Conservation (phyloP, 2,797 vertebrate genomes). For the Chlorospingus semifuscus region DNA sequence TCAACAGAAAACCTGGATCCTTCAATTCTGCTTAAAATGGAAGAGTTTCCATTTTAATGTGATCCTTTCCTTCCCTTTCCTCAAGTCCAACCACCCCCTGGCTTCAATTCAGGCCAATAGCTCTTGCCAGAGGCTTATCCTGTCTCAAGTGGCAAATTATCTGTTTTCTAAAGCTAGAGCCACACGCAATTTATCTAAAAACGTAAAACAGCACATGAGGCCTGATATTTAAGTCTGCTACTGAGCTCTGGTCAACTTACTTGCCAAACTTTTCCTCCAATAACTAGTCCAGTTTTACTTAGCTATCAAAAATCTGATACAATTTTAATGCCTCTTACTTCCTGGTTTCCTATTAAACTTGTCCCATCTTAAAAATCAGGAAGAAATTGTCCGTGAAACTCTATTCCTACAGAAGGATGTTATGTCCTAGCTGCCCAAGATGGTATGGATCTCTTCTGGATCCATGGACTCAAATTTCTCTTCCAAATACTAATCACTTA, state of each 20-base stretch:
- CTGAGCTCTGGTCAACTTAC: neutral
- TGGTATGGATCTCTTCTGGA: neutral
- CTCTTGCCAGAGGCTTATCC: neutral
- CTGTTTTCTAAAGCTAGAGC: neutral
- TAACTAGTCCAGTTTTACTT: neutral
- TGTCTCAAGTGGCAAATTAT: neutral
- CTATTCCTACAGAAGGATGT: neutral
- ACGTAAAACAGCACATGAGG: neutral
- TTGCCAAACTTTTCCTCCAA: neutral
- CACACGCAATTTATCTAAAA: neutral
- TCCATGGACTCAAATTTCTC: neutral
- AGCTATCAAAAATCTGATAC: neutral
- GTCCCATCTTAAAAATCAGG: neutral
- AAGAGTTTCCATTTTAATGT: neutral
- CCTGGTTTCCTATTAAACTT: neutral
- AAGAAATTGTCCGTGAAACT: neutral
- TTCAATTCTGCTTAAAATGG: neutral
- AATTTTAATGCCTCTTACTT: neutral
- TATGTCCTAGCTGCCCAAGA: neutral
- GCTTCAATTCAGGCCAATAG: neutral
- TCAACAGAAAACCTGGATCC: neutral
- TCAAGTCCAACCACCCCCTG: neutral
- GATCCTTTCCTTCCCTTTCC: neutral
- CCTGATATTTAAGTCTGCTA: neutral
- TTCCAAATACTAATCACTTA: neutral